A percentile compares a stretch with the other conserved stretches of the same genome.
These are phyloP conservation scores for Siderastrea radians DNA, from an alignment of 92 coral and sea anemone species.

Conservation along the genomic window DNA sequence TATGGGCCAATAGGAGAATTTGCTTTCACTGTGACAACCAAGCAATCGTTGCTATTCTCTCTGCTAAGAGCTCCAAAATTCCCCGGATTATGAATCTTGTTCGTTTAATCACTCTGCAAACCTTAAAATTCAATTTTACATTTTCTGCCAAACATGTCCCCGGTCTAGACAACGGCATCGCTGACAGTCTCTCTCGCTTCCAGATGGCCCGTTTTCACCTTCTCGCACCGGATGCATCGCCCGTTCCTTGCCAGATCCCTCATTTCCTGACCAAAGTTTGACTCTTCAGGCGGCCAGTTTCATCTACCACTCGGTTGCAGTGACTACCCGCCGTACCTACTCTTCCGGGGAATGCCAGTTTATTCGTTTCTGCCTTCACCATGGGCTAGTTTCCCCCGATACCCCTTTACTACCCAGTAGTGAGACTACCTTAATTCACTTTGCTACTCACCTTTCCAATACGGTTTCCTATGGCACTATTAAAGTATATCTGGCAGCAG, in stretches of 20 bases:
- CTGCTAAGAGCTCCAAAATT: conserved; percentile 20
- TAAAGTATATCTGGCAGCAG: conserved; percentile 5
- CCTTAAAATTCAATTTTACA: conserved; percentile 12
- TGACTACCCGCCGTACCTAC: background rate
- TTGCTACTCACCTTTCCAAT: background rate
- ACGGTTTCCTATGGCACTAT: background rate
- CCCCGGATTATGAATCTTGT: conserved; percentile 23
- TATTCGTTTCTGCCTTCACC: background rate
- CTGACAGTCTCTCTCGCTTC: conserved; percentile 13
- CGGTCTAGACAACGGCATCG: conserved; percentile 16
- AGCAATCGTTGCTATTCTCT: background rate
- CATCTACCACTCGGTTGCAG: background rate
- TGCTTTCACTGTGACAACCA: conserved; percentile 24
- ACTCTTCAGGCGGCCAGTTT: background rate
- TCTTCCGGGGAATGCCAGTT: background rate
- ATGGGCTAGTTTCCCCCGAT: background rate
- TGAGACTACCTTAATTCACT: background rate
- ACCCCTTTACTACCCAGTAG: background rate
- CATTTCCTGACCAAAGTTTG: background rate
- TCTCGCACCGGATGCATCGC: conserved; percentile 4
- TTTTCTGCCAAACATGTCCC: conserved; percentile 18
- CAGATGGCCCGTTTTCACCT: background rate
- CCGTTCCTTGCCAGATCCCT: background rate
- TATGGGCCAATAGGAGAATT: background rate
- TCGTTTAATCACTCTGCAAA: background rate